Evolutionary conservation across 2,888 invertebrate genomes (phyloP).

Genomic region (Cataglyphis rosenhaueri): DNA sequence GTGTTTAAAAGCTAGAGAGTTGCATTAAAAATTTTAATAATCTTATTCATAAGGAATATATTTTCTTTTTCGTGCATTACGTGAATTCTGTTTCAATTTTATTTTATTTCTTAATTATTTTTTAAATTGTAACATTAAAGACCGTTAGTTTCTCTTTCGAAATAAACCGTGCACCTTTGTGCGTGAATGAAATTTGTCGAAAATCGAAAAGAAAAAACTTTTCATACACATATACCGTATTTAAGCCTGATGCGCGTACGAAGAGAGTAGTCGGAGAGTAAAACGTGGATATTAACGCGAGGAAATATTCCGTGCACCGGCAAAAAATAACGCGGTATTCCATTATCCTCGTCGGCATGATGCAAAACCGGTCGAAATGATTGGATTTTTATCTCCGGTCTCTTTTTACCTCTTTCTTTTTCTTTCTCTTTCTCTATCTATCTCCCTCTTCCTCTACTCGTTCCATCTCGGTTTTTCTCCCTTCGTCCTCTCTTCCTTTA

Average conservation of each 20-base stretch:
- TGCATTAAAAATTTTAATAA: too few relatives aligned
- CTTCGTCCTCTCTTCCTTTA: conserved; percentile 30
- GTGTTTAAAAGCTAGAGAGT: too few relatives aligned
- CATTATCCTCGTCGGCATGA: conserved; percentile 81
- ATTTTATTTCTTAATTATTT: not conserved
- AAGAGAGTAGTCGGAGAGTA: conserved; percentile 59
- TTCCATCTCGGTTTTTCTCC: conserved; percentile 51
- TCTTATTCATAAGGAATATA: not conserved
- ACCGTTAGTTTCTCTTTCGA: not conserved
- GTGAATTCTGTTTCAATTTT: not conserved
- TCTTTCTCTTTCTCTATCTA: conserved; percentile 4
- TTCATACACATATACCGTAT: not conserved
- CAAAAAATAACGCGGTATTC: conserved; percentile 83
- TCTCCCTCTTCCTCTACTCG: not conserved
- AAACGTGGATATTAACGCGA: conserved; percentile 79
- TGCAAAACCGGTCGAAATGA: conserved; percentile 84
- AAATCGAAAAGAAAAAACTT: not conserved
- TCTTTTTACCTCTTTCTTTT: conserved; percentile 56
- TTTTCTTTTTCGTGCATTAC: not conserved
- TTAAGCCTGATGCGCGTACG: conserved; percentile 65
- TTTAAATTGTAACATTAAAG: not conserved
- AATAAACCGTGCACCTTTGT: not conserved
- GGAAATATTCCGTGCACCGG: conserved; percentile 81
- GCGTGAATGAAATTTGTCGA: not conserved
- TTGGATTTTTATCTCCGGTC: conserved; percentile 82